Evolutionary conservation across 2,113 vertebrate species (phyloP), one percentile per base, ranked within the genome.

Genomic region (Equus przewalskii): DNA sequence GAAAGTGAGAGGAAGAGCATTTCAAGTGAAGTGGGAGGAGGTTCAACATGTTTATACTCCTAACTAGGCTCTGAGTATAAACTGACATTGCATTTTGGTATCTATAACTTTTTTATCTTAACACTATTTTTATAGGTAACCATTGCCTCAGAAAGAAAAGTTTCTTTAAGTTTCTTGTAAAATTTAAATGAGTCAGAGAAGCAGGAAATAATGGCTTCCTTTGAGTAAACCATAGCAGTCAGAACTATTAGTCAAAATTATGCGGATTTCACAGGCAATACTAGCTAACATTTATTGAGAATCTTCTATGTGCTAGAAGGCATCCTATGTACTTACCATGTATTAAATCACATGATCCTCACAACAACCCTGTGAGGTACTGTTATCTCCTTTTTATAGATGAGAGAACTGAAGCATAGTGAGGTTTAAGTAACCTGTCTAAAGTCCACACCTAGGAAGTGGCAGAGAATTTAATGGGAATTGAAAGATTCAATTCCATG

Each of bases 221-320:
- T 90, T 72, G 72, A 72, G 64, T 79, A 94, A 84, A 96, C 64
- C 18, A 70, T 69, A 76, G 5, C 15, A 70, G 2, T 56, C 28
- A 88, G 28, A 94, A 69, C 19, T 87, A n/a, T 69, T 82, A 69
- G 15, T 89, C 24, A 91, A 95, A 62, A 80, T 90, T 49, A 94
- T 70, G 33, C 6, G 88, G 19, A 70, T 72, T 88, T 87, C n/a
- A 78, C 24, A 44, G 24, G 19, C 56, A 92, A 81, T 83, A 30
- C 5, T 24, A 44, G 13, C 3, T 84, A 69, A 72, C 24, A 54
- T 92, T 94, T 96, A 87, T 54, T 95, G 13, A 49, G 62, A 72
- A 26, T n/a, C 46, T 76, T 85, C 13, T 56, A 41, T 92, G 67
- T 86, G 15, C 28, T 78, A 62, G 24, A 14, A 84, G 10, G 18